Conservation (phyloP, 2,797 vertebrate species). For the Gymnodraco acuticeps region DNA sequence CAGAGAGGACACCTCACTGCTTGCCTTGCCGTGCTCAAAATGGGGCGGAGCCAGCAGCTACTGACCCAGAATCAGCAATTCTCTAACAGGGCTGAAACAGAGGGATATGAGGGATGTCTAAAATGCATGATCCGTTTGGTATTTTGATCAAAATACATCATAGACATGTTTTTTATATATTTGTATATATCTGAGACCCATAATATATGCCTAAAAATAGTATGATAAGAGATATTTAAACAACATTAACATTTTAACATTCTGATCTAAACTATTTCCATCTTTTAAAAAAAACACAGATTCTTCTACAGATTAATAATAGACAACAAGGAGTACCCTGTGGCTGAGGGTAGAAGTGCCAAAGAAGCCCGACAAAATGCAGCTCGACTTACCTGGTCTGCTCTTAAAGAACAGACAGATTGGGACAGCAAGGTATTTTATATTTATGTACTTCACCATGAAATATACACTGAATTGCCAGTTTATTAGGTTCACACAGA, state of each 20-base stretch:
- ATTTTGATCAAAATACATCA: too few relatives aligned
- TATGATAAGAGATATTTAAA: neutral
- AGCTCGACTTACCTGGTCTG: conserved; percentile 65
- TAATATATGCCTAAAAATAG: too few relatives aligned
- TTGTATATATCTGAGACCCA: too few relatives aligned
- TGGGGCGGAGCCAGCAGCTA: too few relatives aligned
- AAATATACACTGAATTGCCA: neutral
- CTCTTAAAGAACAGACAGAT: conserved; percentile 56
- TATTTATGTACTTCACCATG: neutral
- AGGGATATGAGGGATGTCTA: too few relatives aligned
- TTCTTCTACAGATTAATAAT: conserved; percentile 72
- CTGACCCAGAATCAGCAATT: too few relatives aligned
- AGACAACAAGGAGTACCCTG: conserved; percentile 51
- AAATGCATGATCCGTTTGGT: too few relatives aligned
- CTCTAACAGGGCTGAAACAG: too few relatives aligned
- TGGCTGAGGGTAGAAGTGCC: conserved; percentile 55
- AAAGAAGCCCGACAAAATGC: conserved; percentile 77
- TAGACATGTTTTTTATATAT: too few relatives aligned
- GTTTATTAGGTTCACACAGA: neutral
- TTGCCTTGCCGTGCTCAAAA: too few relatives aligned
- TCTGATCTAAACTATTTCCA: neutral
- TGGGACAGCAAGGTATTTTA: conserved; percentile 65
- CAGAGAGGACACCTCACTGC: too few relatives aligned
- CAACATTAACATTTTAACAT: neutral
- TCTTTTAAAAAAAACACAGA: conserved; percentile 48